Evolutionary conservation across 2,113 vertebrate species (phyloP).

Genomic region (Ia io): DNA sequence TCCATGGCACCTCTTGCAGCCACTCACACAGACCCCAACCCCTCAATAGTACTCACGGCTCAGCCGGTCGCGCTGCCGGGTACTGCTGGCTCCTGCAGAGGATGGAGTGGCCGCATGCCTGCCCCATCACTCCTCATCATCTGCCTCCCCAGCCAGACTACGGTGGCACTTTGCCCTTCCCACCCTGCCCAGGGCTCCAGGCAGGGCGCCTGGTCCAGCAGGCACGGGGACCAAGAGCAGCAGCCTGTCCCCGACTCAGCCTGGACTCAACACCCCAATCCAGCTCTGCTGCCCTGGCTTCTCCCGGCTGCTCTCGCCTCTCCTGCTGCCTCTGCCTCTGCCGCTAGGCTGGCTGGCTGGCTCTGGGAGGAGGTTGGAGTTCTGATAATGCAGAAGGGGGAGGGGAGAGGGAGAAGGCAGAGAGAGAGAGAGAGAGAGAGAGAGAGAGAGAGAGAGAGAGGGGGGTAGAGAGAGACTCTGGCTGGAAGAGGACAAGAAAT

Average conservation of each 20-base stretch:
- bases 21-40: neutral
- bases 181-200: slow-evolving; percentile 23
- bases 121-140: slow-evolving; percentile 94
- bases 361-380: slow-evolving; percentile 73
- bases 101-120: slow-evolving; percentile 98
- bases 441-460: slow-evolving; percentile 17
- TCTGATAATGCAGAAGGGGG: slow-evolving; percentile 73
- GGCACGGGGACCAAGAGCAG: slow-evolving; percentile 18
- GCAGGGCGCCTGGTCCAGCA: slow-evolving; percentile 40
- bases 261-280: slow-evolving; percentile 45
- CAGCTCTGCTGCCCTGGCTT: slow-evolving; percentile 37
- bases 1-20: neutral
- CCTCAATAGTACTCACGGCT: slow-evolving; percentile 59
- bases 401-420: slow-evolving; percentile 67
- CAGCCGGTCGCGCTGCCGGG: slow-evolving; percentile 81
- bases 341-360: slow-evolving; percentile 57
- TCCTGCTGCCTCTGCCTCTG: slow-evolving; percentile 61
- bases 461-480: neutral
- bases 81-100: slow-evolving; percentile 96
- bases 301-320: slow-evolving; percentile 51
- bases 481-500: slow-evolving; percentile 37
- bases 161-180: slow-evolving; percentile 58
- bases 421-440: slow-evolving; percentile 48
- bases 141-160: slow-evolving; percentile 64
- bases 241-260: slow-evolving; percentile 16